These are phyloP conservation scores for Xiphydria camelus DNA, from an alignment of 2,888 invertebrate species.

Conservation along the genomic window DNA sequence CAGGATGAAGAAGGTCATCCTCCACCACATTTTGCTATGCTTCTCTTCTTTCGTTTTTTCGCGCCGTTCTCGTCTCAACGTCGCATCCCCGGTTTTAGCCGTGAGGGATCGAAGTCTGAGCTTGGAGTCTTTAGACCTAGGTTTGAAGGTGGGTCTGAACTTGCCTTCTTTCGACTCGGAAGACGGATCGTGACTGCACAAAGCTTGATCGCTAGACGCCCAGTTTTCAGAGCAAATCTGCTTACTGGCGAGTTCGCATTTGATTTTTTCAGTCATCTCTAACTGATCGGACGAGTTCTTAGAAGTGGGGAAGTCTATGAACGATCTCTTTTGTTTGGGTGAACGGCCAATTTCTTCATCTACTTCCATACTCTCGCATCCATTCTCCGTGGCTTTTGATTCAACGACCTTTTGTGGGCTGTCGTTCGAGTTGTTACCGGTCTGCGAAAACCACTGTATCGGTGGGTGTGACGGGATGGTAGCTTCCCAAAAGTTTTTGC, in stretches of 20 bases:
- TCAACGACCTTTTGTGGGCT: background rate
- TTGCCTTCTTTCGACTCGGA: too few species aligned
- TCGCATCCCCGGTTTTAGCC: too few species aligned
- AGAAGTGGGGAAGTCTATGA: background rate
- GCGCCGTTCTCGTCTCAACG: too few species aligned
- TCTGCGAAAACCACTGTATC: constrained; percentile 11
- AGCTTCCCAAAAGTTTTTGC: constrained; percentile 21
- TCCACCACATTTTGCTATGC: background rate
- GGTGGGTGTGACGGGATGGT: constrained; percentile 17
- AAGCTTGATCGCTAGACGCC: background rate
- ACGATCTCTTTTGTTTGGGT: background rate
- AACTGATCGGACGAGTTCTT: background rate
- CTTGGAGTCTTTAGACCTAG: constrained; percentile 16
- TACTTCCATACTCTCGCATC: background rate
- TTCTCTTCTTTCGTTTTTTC: constrained; percentile 1
- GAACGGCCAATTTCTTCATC: background rate
- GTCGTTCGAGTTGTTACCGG: background rate
- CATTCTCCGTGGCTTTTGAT: constrained; percentile 4
- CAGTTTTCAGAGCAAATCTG: too few species aligned
- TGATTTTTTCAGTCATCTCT: background rate
- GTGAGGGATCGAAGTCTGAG: constrained; percentile 30
- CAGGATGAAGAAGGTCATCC: constrained; percentile 19
- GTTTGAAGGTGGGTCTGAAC: background rate
- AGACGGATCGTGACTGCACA: background rate
- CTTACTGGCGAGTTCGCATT: background rate